A percentile compares a stretch with the other conserved stretches of the same genome.
Conservation (phyloP, 2,113 vertebrate species). For the Brachyhypopomus occidentalis region DNA sequence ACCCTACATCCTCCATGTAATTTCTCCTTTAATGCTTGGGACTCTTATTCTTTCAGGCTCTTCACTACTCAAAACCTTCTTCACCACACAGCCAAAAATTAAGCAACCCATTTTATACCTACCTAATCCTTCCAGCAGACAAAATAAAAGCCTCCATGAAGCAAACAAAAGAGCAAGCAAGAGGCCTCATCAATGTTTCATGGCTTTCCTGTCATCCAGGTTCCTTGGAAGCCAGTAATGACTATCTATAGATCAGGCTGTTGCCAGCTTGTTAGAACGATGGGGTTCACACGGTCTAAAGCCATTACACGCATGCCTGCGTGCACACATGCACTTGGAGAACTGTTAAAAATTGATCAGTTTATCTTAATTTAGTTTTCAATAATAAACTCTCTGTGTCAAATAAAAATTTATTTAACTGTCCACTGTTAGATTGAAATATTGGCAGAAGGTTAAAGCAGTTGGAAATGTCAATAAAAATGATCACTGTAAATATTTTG, state of each 20-base stretch:
- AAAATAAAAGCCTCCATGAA: constrained; percentile 45
- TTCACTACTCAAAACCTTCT: neutral
- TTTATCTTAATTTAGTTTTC: constrained; percentile 34
- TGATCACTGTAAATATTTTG: neutral
- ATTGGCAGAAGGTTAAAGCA: constrained; percentile 36
- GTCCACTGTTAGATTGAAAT: constrained; percentile 22
- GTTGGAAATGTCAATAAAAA: constrained; percentile 20
- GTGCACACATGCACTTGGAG: constrained; percentile 11
- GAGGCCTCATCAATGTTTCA: constrained; percentile 87
- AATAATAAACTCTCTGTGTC: constrained; percentile 29
- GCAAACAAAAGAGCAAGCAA: constrained; percentile 72
- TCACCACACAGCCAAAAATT: constrained; percentile 68
- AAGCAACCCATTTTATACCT: constrained; percentile 81
- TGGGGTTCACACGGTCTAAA: constrained; percentile 63
- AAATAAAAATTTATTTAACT: constrained; percentile 42
- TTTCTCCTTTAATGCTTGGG: neutral
- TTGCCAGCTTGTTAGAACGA: constrained; percentile 80
- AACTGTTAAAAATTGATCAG: constrained; percentile 29
- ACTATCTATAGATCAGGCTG: constrained; percentile 85
- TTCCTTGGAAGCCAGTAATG: constrained; percentile 76
- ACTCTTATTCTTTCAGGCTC: neutral
- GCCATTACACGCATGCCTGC: constrained; percentile 27
- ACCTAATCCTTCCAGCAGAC: constrained; percentile 61
- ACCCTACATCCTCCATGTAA: constrained; percentile 2
- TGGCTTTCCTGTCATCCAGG: constrained; percentile 83